Base-by-base conservation (phyloP, 2,797 vertebrate species). In the Chaenodraco wilsoni region DNA sequence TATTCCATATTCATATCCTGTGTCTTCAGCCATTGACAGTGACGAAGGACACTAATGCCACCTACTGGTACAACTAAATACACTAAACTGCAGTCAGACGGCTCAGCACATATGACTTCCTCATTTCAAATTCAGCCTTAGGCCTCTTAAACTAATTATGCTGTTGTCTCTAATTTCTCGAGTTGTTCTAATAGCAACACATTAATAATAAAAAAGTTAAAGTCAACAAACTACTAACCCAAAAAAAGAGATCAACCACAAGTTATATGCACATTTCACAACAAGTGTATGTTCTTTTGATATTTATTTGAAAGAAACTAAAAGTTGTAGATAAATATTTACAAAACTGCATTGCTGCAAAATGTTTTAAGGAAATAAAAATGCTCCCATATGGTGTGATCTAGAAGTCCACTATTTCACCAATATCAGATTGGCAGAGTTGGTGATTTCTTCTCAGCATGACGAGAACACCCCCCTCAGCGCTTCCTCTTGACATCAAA, bases 401-500 rank as follows among this genome's bases (percentile, higher is more conserved):
- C 3, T 3, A 23, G 3, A 44, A 44, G 41, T 83, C 59, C 69
- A 65, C 45, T 56, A 65, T 66, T 57, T 77, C 60, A 4, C 40
- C 44, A 19, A 17, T 1, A n/a, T 57, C 54, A 73, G 17, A 27
- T n/a, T 21, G 54, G 27, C 2, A 45, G 54, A 11, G 12, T 9
- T 46, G 48, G 65, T 65, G 48, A 66, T 54, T 54, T 62, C 71
- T 49, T 59, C 44, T 17, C 37, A 50, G 40, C 14, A 12, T 37
- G 16, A 37, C 3, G 16, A 13, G 16, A 2, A 13, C 1, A 61
- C 5, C 1, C 0, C 14, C 68, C 43, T 94, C 86, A 99, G 85
- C 96, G 95, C 82, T 97, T 98, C 82, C 98, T 93, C 79, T 95
- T 96, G 66, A 94, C 79, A 65, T 97, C 93, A 92, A 98, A 99